Evolutionary conservation across 2,797 vertebrate species (phyloP).

Genomic region (Gymnocypris eckloni): DNA sequence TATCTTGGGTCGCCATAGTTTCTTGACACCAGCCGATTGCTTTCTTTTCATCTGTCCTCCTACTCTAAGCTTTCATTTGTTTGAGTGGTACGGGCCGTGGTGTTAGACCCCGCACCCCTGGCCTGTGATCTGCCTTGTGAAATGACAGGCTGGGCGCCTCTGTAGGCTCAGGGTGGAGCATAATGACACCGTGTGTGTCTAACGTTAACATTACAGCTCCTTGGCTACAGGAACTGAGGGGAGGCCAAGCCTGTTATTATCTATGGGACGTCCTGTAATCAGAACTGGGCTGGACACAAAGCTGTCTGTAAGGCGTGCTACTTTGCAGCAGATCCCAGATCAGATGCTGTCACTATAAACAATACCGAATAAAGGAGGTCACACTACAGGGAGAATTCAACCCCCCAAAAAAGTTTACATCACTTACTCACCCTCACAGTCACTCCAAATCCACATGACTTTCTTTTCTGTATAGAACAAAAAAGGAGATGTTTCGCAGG

Average conservation of each 20-base stretch:
- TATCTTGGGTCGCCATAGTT: not conserved
- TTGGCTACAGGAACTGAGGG: slow-evolving; percentile 75
- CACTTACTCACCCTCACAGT: not conserved
- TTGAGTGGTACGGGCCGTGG: slow-evolving; percentile 25
- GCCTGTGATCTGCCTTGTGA: slow-evolving; percentile 77
- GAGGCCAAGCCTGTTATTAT: slow-evolving; percentile 81
- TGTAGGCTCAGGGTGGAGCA: slow-evolving; percentile 71
- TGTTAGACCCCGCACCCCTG: slow-evolving; percentile 63
- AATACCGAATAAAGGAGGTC: not conserved
- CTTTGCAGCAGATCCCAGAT: slow-evolving; percentile 25
- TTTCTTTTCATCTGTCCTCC: slow-evolving; percentile 50
- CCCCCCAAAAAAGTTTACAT: not conserved
- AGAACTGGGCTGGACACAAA: slow-evolving; percentile 63
- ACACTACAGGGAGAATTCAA: not conserved
- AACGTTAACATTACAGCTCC: slow-evolving; percentile 81
- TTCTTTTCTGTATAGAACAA: not conserved
- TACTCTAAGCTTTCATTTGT: slow-evolving; percentile 36
- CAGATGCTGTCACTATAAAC: slow-evolving; percentile 5
- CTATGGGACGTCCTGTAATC: slow-evolving; percentile 79
- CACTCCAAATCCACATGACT: not conserved
- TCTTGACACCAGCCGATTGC: not conserved
- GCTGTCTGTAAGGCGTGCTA: slow-evolving; percentile 5
- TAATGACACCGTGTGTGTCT: slow-evolving; percentile 78
- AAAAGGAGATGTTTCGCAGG: not conserved
- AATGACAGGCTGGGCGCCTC: slow-evolving; percentile 77